Evolutionary conservation across 2,113 vertebrate genomes (phyloP).

Genomic region (Charina bottae): DNA sequence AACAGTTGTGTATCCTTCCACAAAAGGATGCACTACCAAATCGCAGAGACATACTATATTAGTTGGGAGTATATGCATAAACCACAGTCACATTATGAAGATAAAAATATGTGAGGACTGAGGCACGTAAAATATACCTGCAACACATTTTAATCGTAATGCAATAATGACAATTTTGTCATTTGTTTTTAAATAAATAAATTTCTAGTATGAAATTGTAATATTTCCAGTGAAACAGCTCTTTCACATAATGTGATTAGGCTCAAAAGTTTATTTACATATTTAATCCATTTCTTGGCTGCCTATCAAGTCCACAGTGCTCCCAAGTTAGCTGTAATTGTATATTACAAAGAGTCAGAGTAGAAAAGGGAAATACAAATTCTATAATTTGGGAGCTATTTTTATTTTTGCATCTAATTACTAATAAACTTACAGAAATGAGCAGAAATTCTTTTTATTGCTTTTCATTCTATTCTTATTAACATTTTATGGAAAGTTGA

Average conservation of each 20-base stretch:
- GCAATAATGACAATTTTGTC: neutral
- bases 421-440: neutral
- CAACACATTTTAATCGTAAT: neutral
- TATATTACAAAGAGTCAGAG: neutral
- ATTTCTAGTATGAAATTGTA: neutral
- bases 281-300: neutral
- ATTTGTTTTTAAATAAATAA: neutral
- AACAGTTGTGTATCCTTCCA: neutral
- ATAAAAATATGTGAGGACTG: neutral
- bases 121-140: neutral
- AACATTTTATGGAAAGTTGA: neutral
- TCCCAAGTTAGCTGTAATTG: neutral
- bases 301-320: neutral
- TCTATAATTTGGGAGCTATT: neutral
- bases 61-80: neutral
- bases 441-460: neutral
- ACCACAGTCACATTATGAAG: neutral
- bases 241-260: neutral
- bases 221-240: neutral
- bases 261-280: neutral
- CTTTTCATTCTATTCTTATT: conserved; percentile 15
- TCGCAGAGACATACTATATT: neutral
- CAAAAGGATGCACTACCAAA: neutral
- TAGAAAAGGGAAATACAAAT: conserved; percentile 5
- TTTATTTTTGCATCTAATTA: neutral